phyloP scores from a whole-genome alignment of 2,888 invertebrate genomes.

The Branchellion lobata region DNA sequence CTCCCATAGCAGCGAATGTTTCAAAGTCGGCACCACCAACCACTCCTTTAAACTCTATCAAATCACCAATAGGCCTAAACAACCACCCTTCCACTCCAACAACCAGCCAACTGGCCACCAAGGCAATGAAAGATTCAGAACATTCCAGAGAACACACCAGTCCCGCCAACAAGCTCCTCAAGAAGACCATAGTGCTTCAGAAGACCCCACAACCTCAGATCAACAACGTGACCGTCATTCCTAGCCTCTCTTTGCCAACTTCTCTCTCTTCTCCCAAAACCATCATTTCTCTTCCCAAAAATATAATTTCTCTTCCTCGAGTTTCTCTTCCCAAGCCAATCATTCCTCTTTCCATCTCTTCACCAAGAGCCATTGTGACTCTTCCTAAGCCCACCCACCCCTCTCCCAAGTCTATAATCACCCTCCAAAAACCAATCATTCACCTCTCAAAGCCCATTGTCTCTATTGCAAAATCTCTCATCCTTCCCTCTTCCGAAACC shows the following conservation, averaged over 20 bases:
- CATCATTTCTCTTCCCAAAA: background rate
- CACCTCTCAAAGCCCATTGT: background rate
- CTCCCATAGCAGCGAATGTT: no score
- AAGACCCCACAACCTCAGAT: background rate
- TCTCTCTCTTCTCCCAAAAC: background rate
- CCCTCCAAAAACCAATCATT: background rate
- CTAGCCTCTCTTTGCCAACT: background rate
- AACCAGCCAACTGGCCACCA: background rate
- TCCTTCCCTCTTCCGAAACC: no score
- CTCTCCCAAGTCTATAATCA: background rate
- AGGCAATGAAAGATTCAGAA: no score
- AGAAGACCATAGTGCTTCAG: background rate
- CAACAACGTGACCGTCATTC: background rate
- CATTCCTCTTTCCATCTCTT: constrained; percentile 1
- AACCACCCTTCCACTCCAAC: no score
- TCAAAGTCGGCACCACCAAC: no score
- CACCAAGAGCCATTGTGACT: background rate
- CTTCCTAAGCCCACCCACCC: background rate
- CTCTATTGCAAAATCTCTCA: background rate
- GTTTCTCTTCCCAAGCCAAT: background rate
- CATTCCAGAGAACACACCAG: no score
- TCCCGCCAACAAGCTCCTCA: background rate
- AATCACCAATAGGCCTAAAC: no score
- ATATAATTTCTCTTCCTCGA: background rate
- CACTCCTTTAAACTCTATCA: no score